phyloP scores from a whole-genome alignment of 2,113 vertebrate genomes.

The Ictalurus furcatus region DNA sequence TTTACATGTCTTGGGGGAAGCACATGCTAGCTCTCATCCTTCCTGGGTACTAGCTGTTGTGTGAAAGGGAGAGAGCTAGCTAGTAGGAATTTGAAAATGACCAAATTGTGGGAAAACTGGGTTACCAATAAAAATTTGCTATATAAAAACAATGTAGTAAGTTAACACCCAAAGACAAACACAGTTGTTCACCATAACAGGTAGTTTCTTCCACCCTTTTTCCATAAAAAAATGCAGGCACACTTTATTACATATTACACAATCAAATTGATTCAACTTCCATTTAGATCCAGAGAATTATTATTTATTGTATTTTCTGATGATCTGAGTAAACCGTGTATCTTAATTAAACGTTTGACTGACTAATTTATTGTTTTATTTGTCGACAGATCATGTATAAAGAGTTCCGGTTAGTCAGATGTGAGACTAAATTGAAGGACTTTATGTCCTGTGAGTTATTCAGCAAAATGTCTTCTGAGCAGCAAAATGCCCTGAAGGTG shows the following conservation, averaged over 20 bases:
- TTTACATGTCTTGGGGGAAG: background rate
- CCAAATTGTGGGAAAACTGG: background rate
- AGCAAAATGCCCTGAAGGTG: conserved; percentile 73
- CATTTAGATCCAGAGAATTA: background rate
- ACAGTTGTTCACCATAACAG: too few species aligned
- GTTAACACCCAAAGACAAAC: background rate
- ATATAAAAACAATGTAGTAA: background rate
- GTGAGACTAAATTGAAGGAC: conserved; percentile 71
- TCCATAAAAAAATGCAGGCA: background rate
- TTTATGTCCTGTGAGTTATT: conserved; percentile 73
- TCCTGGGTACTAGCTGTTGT: background rate
- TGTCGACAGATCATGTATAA: conserved; percentile 68
- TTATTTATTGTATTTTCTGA: background rate
- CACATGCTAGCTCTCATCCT: background rate
- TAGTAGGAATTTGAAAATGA: background rate
- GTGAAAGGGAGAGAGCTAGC: background rate
- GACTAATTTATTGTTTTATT: background rate
- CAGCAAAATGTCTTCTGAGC: conserved; percentile 62
- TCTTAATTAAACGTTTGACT: background rate
- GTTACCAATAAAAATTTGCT: background rate
- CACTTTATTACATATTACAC: background rate
- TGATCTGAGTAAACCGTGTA: background rate
- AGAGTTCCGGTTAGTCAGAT: conserved; percentile 70
- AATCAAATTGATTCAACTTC: background rate
- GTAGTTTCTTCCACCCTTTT: background rate